phyloP scores from a whole-genome alignment of 2,888 invertebrate genomes.

The Corythucha ciliata region DNA sequence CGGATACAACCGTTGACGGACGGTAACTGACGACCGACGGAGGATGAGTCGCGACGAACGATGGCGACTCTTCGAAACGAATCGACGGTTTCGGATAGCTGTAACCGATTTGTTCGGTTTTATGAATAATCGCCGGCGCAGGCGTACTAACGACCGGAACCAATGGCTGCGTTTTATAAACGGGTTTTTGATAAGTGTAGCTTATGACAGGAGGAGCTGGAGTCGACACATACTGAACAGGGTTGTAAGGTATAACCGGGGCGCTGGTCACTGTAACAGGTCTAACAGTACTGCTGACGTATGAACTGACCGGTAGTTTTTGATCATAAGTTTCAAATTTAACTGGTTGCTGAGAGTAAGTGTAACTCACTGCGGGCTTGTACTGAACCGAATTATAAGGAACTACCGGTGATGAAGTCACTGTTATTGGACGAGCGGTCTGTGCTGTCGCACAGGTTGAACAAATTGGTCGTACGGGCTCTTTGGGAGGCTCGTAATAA shows the following conservation, averaged over 20 bases:
- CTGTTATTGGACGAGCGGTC: no score
- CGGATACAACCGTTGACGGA: slow-evolving; percentile 13
- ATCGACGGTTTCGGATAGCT: slow-evolving; percentile 18
- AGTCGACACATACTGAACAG: slow-evolving; percentile 9
- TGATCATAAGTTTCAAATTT: no score
- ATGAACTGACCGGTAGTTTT: slow-evolving; percentile 34
- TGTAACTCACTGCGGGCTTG: slow-evolving; percentile 19
- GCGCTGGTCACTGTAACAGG: slow-evolving; percentile 23
- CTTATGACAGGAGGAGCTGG: neutral
- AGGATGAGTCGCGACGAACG: slow-evolving; percentile 13
- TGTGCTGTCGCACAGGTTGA: no score
- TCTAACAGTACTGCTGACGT: slow-evolving; percentile 16
- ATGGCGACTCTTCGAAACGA: slow-evolving; percentile 18
- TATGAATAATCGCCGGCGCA: slow-evolving; percentile 17
- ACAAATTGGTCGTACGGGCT: no score
- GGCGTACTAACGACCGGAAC: slow-evolving; percentile 20
- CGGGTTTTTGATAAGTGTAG: slow-evolving; percentile 22
- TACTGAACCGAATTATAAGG: no score
- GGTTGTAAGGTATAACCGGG: slow-evolving; percentile 28
- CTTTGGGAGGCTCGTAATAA: no score
- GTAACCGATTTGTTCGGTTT: slow-evolving; percentile 9
- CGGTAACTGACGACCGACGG: slow-evolving; percentile 16
- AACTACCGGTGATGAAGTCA: slow-evolving; percentile 24
- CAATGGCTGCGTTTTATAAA: slow-evolving; percentile 1
- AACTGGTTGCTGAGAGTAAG: slow-evolving; percentile 25